These are phyloP conservation scores for Mythimna impura DNA, from an alignment of 2,888 invertebrate species.

Conservation along the genomic window DNA sequence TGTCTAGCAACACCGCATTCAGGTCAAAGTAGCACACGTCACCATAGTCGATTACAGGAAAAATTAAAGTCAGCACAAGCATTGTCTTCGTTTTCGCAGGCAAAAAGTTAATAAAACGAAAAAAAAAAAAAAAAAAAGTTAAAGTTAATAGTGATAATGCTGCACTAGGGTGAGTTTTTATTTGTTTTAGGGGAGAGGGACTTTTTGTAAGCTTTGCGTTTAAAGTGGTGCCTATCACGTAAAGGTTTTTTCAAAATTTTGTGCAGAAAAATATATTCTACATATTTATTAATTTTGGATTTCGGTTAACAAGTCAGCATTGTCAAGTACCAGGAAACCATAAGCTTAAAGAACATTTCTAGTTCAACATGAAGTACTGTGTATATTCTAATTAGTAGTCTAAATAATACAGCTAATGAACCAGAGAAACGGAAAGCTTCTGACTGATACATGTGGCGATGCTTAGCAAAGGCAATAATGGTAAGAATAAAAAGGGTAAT, in stretches of 20 bases:
- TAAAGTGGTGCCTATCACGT: too few relatives aligned
- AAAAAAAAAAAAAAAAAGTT: too few relatives aligned
- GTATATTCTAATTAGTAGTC: background rate
- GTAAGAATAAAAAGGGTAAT: too few relatives aligned
- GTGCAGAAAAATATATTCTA: too few relatives aligned
- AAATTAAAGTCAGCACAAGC: too few relatives aligned
- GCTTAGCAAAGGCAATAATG: too few relatives aligned
- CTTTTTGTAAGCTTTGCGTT: background rate
- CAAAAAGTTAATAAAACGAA: too few relatives aligned
- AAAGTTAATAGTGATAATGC: constrained; percentile 43
- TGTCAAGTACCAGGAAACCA: background rate
- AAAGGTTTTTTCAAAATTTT: background rate
- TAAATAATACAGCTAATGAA: background rate
- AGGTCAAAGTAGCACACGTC: too few relatives aligned
- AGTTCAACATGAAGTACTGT: background rate
- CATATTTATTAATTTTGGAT: background rate
- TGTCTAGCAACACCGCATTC: too few relatives aligned
- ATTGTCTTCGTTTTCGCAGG: too few relatives aligned
- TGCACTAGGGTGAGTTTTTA: constrained; percentile 15
- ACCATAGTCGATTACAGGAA: too few relatives aligned
- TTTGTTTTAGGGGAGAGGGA: constrained; percentile 12
- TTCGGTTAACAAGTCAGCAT: background rate
- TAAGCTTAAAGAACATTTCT: background rate
- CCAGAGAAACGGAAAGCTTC: background rate
- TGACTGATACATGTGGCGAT: too few relatives aligned